Base-by-base conservation (phyloP, 2,888 invertebrate genomes). In the Thecophora atra region DNA sequence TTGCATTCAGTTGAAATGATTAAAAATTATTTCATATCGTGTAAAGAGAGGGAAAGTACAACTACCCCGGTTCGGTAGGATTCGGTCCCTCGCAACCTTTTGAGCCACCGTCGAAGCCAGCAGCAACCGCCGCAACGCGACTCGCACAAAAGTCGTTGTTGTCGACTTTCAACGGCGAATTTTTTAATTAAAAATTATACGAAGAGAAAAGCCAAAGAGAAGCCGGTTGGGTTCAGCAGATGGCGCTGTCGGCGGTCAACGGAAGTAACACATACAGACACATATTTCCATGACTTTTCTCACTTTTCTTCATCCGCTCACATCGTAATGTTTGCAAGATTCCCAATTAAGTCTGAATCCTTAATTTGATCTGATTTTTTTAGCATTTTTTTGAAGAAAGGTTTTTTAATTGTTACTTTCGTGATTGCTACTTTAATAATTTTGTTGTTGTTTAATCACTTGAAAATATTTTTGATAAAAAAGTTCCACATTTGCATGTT, bases 1-100 rank as follows among this genome's bases (percentile, higher is more conserved):
- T 68, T 52, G 63, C 70, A 62, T 70, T 70, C 70, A 70, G 52
- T 63, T 52, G 63, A 70, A 70, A 70, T 70, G 62, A 70, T 70
- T 70, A 62, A 62, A 70, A 70, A 62, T 70, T 63, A 63, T 70
- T 70, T 70, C 30, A 62, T 15, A 30, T 4, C 24, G 7, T 58
- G 26, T 28, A 30, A 21, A 47, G 51, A 47, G 63, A 17, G 52
- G 7, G 19, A 62, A 51, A 47, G 28, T 51, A 67, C 30, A 30
- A 30, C 30, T 4, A 30, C 30, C 30, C 30, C 5, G 30, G n/a
- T n/a, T n/a, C 30, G 30, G 30, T 30, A 4, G 30, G 30, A 4
- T 30, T 4, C 30, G 30, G 30, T 8, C 30, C 30, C 30, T 8
- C 30, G 30, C 4, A 8, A 30, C 30, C 30, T 30, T 30, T 30